These are phyloP conservation scores for Esox lucius DNA, from an alignment of 2,797 vertebrate species.

Conservation along the genomic window DNA sequence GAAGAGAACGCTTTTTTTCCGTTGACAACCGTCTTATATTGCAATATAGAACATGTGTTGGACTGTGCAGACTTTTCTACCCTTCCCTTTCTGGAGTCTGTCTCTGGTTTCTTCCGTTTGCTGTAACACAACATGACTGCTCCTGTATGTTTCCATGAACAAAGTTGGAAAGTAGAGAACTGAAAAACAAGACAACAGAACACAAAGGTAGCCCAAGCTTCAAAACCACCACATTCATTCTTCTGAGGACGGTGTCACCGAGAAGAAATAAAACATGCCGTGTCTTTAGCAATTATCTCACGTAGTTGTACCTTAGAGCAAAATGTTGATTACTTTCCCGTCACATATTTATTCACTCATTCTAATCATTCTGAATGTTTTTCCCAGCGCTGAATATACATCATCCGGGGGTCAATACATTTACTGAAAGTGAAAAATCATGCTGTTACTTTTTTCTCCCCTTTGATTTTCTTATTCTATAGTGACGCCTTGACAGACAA, in stretches of 20 bases:
- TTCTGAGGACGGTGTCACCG: conserved; percentile 14
- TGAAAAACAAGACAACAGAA: conserved; percentile 7
- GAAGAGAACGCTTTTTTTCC: conserved; percentile 17
- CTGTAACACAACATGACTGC: neutral
- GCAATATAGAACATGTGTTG: conserved; percentile 34
- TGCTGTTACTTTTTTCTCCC: neutral
- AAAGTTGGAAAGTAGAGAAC: neutral
- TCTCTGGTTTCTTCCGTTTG: conserved; percentile 22
- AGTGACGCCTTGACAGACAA: neutral
- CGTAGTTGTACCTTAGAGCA: neutral
- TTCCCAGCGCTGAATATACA: neutral
- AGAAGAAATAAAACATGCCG: conserved; percentile 24
- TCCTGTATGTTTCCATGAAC: conserved; percentile 45
- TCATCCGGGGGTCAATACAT: neutral
- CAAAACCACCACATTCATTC: neutral
- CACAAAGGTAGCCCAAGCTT: conserved; percentile 10
- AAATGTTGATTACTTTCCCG: neutral
- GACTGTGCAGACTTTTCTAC: conserved; percentile 17
- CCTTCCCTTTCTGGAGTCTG: neutral
- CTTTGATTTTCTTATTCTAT: conserved; percentile 18
- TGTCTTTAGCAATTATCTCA: neutral
- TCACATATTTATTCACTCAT: neutral
- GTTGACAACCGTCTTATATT: conserved; percentile 31
- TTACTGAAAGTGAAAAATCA: neutral
- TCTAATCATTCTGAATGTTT: neutral